Conservation (phyloP, 2,113 vertebrate genomes). For the Leptosomus discolor region DNA sequence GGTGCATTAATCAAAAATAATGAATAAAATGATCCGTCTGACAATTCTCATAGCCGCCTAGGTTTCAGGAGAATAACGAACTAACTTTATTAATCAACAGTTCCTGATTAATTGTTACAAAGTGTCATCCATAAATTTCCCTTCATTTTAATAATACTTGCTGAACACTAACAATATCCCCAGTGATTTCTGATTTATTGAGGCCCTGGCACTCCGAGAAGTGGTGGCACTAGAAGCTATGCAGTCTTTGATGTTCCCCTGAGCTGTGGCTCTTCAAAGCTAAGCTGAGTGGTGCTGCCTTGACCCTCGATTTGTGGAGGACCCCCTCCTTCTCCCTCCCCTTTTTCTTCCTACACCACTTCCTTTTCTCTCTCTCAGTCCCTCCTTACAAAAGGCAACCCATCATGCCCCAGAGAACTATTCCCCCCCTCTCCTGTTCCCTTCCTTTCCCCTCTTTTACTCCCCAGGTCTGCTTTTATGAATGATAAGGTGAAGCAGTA, state of each 20-base stretch:
- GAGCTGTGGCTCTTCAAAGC: conserved; percentile 58
- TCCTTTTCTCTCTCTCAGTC: conserved; percentile 10
- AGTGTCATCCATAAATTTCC: conserved; percentile 88
- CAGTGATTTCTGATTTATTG: conserved; percentile 98
- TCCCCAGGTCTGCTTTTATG: conserved; percentile 72
- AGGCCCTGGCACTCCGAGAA: conserved; percentile 83
- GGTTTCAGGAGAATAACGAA: conserved; percentile 98
- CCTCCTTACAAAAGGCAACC: conserved; percentile 20
- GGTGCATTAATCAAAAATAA: conserved; percentile 99
- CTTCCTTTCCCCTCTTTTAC: conserved; percentile 53
- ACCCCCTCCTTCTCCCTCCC: conserved; percentile 34
- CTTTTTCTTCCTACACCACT: conserved; percentile 10
- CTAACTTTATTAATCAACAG: conserved; percentile 98
- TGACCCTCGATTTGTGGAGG: conserved; percentile 32
- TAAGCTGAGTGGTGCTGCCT: conserved; percentile 39
- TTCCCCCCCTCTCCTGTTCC: conserved; percentile 14
- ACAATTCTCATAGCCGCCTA: conserved; percentile 94
- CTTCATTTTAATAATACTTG: conserved; percentile 98
- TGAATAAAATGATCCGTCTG: conserved; percentile 99
- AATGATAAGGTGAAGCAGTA: conserved; percentile 88
- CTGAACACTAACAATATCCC: conserved; percentile 99
- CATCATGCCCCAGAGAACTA: conserved; percentile 35
- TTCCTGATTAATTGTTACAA: conserved; percentile 89
- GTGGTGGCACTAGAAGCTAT: conserved; percentile 75
- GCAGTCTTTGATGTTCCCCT: conserved; percentile 65